phyloP scores from a whole-genome alignment of 64 coral and sea anemone genomes.

The Porites australiensis region DNA sequence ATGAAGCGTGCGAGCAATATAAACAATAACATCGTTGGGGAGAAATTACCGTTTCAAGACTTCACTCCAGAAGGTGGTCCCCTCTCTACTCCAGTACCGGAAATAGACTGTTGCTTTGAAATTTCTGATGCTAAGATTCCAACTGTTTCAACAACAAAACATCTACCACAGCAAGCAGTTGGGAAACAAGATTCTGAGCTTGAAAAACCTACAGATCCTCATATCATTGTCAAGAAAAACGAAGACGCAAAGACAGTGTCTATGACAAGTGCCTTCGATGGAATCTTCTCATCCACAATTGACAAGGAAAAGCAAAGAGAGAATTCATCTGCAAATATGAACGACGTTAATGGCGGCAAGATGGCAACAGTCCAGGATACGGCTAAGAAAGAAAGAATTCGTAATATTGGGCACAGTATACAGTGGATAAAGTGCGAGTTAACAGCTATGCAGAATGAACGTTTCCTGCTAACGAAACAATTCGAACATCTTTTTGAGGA shows the following conservation, averaged over 20 bases:
- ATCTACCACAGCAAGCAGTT: not conserved
- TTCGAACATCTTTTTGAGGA: constrained; percentile 32
- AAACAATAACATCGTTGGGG: constrained; percentile 11
- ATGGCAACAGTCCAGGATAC: not conserved
- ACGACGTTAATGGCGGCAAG: not conserved
- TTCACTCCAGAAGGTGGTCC: not conserved
- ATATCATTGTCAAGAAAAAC: not conserved
- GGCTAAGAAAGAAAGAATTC: constrained; percentile 36
- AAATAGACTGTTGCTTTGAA: not conserved
- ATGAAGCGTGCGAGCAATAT: constrained; percentile 5
- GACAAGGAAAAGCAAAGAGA: not conserved
- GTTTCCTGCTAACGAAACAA: not conserved
- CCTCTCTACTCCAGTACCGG: not conserved
- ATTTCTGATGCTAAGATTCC: not conserved
- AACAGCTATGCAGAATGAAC: constrained; percentile 2
- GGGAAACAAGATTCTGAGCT: not conserved
- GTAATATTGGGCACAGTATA: constrained; percentile 31
- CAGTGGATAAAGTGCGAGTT: constrained; percentile 32
- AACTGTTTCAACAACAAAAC: not conserved
- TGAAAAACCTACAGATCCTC: not conserved
- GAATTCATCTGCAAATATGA: not conserved
- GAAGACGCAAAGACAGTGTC: not conserved
- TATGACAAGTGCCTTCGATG: not conserved
- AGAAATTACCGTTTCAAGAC: not conserved
- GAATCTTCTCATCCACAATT: not conserved